Evolutionary conservation across 92 coral and sea anemone genomes (phyloP).

Genomic region (Parazoanthus swiftii): DNA sequence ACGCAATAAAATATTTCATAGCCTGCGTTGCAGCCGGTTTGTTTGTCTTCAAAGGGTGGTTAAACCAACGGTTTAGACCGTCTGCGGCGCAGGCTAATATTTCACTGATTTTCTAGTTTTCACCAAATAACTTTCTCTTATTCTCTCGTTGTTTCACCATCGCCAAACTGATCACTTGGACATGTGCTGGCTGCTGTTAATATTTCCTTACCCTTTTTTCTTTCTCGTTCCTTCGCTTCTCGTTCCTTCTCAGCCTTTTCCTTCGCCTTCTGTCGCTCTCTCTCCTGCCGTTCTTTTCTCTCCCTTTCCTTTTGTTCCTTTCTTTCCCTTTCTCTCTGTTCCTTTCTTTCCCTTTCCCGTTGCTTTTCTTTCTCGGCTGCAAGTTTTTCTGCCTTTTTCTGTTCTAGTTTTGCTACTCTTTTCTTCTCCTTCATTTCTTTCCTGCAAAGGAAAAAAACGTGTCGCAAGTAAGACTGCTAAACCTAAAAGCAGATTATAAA

Average conservation of each 20-base stretch:
- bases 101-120: too few relatives aligned
- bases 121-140: too few relatives aligned
- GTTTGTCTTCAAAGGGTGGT: too few relatives aligned
- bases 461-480: neutral
- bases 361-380: slow-evolving; percentile 42
- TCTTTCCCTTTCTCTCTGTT: slow-evolving; percentile 17
- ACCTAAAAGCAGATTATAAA: neutral
- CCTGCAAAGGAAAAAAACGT: slow-evolving; percentile 10
- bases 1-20: too few relatives aligned
- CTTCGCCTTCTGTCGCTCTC: neutral
- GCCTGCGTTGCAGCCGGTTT: too few relatives aligned
- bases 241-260: neutral
- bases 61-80: too few relatives aligned
- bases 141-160: too few relatives aligned
- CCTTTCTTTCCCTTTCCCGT: slow-evolving; percentile 30
- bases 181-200: neutral
- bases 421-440: slow-evolving; percentile 39
- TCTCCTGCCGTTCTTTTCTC: slow-evolving; percentile 8
- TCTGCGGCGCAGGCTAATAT: too few relatives aligned
- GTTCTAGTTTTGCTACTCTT: slow-evolving; percentile 33
- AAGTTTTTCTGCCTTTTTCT: slow-evolving; percentile 40
- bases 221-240: slow-evolving; percentile 17
- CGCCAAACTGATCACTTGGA: neutral
- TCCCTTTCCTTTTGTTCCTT: slow-evolving; percentile 10
- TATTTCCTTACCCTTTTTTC: slow-evolving; percentile 10